Evolutionary conservation across 2,888 invertebrate genomes (phyloP).

Genomic region (Polymixis flavicincta): DNA sequence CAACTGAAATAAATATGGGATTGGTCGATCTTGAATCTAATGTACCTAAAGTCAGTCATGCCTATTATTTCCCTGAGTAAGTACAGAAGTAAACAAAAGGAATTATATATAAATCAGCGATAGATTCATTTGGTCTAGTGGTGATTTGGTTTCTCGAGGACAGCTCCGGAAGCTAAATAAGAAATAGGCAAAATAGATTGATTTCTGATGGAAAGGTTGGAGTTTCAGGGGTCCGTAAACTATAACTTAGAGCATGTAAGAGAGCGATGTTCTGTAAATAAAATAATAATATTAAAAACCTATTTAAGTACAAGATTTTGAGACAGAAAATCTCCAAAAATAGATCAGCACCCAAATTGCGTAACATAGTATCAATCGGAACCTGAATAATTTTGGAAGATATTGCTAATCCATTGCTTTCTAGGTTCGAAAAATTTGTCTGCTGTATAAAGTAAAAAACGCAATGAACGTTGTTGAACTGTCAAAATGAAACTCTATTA

Average conservation of each 20-base stretch:
- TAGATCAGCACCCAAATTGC: too few relatives aligned
- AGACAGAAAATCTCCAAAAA: too few relatives aligned
- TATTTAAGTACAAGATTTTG: not conserved
- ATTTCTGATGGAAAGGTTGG: conserved; percentile 41
- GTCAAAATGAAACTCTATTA: too few relatives aligned
- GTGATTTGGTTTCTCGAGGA: conserved; percentile 23
- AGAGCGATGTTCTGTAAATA: not conserved
- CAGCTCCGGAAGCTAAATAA: conserved; percentile 40
- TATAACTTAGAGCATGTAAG: not conserved
- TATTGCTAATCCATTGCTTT: too few relatives aligned
- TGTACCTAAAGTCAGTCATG: not conserved
- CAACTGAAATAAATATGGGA: not conserved
- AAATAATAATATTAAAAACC: not conserved
- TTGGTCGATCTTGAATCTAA: too few relatives aligned
- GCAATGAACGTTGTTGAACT: too few relatives aligned
- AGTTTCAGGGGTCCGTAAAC: conserved; percentile 32
- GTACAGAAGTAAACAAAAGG: not conserved
- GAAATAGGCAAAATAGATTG: conserved; percentile 34
- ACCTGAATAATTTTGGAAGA: too few relatives aligned
- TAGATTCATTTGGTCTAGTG: not conserved
- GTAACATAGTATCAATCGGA: too few relatives aligned
- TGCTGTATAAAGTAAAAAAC: too few relatives aligned
- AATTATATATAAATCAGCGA: not conserved
- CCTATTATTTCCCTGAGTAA: too few relatives aligned
- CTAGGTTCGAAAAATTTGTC: too few relatives aligned